Conservation (phyloP, 2,888 invertebrate genomes). For the Pristionchus arcanus region DNA sequence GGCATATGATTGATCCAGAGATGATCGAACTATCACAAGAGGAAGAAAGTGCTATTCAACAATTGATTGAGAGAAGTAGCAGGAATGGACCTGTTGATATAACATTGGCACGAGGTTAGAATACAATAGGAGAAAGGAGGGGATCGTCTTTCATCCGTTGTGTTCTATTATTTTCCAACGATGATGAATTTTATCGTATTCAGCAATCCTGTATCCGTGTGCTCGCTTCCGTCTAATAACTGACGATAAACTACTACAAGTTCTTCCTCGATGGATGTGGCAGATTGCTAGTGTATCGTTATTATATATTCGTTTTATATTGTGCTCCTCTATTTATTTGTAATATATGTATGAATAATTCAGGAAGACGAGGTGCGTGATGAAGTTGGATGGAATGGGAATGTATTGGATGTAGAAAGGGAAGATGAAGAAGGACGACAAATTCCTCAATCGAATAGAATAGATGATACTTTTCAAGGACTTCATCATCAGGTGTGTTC, state of each 20-base stretch:
- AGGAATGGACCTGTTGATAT: neutral
- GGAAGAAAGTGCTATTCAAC: constrained; percentile 30
- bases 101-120: constrained; percentile 35
- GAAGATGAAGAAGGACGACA: neutral
- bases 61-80: neutral
- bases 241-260: neutral
- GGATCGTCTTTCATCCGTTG: neutral
- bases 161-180: neutral
- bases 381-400: neutral
- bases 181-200: neutral
- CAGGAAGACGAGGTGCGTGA: neutral
- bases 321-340: neutral
- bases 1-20: constrained; percentile 17
- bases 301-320: neutral
- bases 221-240: constrained; percentile 38
- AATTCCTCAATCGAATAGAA: neutral
- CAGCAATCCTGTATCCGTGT: constrained; percentile 37
- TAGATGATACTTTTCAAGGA: neutral
- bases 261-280: constrained; percentile 47
- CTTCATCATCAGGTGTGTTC: neutral
- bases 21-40: neutral
- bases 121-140: neutral
- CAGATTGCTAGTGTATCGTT: neutral
- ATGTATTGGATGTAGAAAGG: neutral
- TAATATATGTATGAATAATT: neutral